Evolutionary conservation across 1,140 invertebrate species (phyloP).

Genomic region (Papilio helenus): DNA sequence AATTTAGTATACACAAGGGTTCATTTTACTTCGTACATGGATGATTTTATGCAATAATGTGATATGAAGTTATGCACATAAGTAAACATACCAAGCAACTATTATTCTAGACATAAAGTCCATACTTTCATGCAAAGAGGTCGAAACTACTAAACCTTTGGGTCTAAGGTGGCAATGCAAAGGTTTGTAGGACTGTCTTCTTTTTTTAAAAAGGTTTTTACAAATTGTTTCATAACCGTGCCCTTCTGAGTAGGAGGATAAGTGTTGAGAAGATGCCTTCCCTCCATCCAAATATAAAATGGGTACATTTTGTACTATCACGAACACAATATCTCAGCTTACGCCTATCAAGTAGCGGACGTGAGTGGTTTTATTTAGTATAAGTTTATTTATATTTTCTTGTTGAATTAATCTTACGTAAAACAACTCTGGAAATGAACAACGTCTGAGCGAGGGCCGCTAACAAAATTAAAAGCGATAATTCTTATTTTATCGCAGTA

Average conservation of each 20-base stretch:
- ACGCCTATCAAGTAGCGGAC: not conserved
- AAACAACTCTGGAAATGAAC: slow-evolving; percentile 15
- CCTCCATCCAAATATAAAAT: not conserved
- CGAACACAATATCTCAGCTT: not conserved
- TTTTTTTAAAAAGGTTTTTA: too few relatives aligned
- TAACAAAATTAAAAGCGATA: slow-evolving; percentile 36
- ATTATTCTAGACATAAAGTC: not conserved
- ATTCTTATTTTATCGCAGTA: slow-evolving; percentile 37
- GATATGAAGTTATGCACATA: not conserved
- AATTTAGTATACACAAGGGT: slow-evolving; percentile 37
- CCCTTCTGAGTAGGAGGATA: not conserved
- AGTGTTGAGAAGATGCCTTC: not conserved
- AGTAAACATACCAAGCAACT: not conserved
- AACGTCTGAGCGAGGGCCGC: slow-evolving; percentile 23
- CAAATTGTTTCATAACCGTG: too few relatives aligned
- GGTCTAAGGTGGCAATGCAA: too few relatives aligned
- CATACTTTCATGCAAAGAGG: not conserved
- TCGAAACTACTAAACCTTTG: too few relatives aligned
- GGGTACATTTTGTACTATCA: slow-evolving; percentile 9
- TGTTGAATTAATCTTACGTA: slow-evolving; percentile 25
- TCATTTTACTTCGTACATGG: slow-evolving; percentile 35
- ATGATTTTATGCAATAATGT: not conserved
- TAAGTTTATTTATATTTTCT: slow-evolving; percentile 38
- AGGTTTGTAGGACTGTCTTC: too few relatives aligned
- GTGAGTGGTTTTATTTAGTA: slow-evolving; percentile 14